Evolutionary conservation across 2,113 vertebrate genomes (phyloP), one percentile per base, ranked within the genome.

Genomic region (Nyctibius bracteatus): DNA sequence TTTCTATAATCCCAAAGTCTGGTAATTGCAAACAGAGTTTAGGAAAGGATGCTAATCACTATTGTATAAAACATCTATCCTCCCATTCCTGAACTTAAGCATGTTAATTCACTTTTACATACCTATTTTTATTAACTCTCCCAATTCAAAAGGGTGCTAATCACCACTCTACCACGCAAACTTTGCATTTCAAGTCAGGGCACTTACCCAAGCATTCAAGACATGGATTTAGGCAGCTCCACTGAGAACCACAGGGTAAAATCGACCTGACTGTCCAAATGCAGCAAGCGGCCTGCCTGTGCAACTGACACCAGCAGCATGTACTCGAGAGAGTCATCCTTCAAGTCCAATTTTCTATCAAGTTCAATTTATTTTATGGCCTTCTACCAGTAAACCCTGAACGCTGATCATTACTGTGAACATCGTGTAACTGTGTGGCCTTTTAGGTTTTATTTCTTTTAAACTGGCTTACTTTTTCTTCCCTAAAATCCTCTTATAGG

Each of bases 341-440:
- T 84, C 79, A 85, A 72, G 25, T 54, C 74, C 54, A 67, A 54
- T 58, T 75, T 66, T 24, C 43, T 58, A 66, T 37, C 52, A 71
- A 44, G n/a, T 54, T 54, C 19, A 41, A 77, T 78, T 66, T 90
- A 59, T 85, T 94, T 91, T 89, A 86, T 39, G 24, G 47, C 22
- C 14, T 82, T 79, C 65, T 89, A 79, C 41, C 37, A 62, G 52
- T 4, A 90, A 31, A 57, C 18, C 12, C 8, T 43, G 47, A 71
- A 43, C 35, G 52, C 33, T 84, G 25, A 66, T 15, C 63, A 33
- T 81, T 55, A 75, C 20, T 30, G 15, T 47, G 58, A 89, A 72
- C 24, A 44, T 1, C 31, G 30, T 30, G 10, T 15, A 93, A 86
- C 21, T 0, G 0, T 5, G 10, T 14, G 41, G 68, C 24, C 47